These are phyloP conservation scores for Incurvaria masculella DNA, from an alignment of 2,888 invertebrate genomes.

Conservation along the genomic window DNA sequence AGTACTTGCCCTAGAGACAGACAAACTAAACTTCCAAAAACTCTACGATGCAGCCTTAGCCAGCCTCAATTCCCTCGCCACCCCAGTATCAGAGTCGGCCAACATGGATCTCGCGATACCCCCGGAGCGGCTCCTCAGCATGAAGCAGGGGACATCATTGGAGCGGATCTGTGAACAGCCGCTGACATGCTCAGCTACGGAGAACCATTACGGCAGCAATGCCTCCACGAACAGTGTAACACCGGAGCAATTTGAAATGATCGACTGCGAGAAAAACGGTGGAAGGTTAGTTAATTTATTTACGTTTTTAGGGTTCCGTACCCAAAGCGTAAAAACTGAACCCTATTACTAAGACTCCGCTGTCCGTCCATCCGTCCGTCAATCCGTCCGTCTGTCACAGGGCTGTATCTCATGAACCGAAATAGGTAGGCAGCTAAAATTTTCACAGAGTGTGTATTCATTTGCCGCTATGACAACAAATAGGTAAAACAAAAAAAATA, in stretches of 20 bases:
- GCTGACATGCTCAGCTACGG: constrained; percentile 40
- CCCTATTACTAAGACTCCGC: no score
- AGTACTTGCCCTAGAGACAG: constrained; percentile 50
- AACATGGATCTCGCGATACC: constrained; percentile 34
- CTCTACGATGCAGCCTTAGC: constrained; percentile 50
- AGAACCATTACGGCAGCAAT: constrained; percentile 50
- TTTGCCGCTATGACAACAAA: no score
- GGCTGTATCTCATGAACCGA: no score
- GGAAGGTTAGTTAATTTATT: constrained; percentile 29
- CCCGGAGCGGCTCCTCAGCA: constrained; percentile 26
- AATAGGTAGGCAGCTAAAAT: no score
- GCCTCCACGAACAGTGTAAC: constrained; percentile 53
- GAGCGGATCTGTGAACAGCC: constrained; percentile 26
- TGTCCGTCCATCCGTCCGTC: no score
- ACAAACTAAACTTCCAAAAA: constrained; percentile 56
- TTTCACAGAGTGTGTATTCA: no score
- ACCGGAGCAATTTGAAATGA: constrained; percentile 62
- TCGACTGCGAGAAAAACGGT: constrained; percentile 51
- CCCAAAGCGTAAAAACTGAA: no score
- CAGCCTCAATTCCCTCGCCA: constrained; percentile 45
- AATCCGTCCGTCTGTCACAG: no score
- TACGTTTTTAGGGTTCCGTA: no score
- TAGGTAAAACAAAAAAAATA: no score
- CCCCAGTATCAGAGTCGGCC: constrained; percentile 39
- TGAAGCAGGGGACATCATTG: constrained; percentile 21